phyloP scores from a whole-genome alignment of 1,140 invertebrate genomes.

The Drosophila baimaii region DNA sequence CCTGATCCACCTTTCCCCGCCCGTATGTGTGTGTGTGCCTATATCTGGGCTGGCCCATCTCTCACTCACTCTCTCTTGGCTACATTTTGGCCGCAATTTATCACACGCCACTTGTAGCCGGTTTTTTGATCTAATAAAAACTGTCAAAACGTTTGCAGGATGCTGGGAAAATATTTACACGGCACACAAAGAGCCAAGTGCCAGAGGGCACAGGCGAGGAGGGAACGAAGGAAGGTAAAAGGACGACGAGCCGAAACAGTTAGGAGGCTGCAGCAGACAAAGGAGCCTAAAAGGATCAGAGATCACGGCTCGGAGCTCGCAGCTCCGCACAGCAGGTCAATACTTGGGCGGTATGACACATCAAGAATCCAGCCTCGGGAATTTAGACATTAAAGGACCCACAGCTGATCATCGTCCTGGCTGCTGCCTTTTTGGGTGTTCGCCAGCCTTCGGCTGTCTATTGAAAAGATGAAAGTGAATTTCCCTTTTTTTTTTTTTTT shows the following conservation, averaged over 20 bases:
- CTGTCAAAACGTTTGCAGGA: slow-evolving; percentile 81
- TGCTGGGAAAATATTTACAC: slow-evolving; percentile 81
- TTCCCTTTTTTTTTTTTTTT: slow-evolving; percentile 19
- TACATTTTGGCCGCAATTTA: slow-evolving; percentile 75
- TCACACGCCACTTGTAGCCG: slow-evolving; percentile 76
- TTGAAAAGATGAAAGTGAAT: slow-evolving; percentile 81
- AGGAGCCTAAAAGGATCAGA: slow-evolving; percentile 46
- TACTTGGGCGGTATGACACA: slow-evolving; percentile 76
- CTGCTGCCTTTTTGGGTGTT: slow-evolving; percentile 60
- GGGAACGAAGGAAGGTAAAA: slow-evolving; percentile 1
- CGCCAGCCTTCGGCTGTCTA: slow-evolving; percentile 55
- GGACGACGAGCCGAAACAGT: slow-evolving; percentile 45
- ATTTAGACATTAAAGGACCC: slow-evolving; percentile 73
- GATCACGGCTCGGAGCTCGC: too few relatives aligned
- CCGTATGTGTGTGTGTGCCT: slow-evolving; percentile 2
- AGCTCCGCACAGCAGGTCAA: slow-evolving; percentile 66
- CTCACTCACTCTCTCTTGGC: slow-evolving; percentile 1
- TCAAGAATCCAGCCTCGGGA: slow-evolving; percentile 49
- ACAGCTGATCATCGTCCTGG: slow-evolving; percentile 44
- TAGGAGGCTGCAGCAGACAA: slow-evolving; percentile 55
- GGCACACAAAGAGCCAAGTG: slow-evolving; percentile 38
- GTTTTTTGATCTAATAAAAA: slow-evolving; percentile 79
- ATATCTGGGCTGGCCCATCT: slow-evolving; percentile 48
- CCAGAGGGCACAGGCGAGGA: slow-evolving; percentile 1
- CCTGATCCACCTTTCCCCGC: not conserved